Evolutionary conservation across 2,888 invertebrate species (phyloP).

Genomic region (Leptarthrus brevirostris): DNA sequence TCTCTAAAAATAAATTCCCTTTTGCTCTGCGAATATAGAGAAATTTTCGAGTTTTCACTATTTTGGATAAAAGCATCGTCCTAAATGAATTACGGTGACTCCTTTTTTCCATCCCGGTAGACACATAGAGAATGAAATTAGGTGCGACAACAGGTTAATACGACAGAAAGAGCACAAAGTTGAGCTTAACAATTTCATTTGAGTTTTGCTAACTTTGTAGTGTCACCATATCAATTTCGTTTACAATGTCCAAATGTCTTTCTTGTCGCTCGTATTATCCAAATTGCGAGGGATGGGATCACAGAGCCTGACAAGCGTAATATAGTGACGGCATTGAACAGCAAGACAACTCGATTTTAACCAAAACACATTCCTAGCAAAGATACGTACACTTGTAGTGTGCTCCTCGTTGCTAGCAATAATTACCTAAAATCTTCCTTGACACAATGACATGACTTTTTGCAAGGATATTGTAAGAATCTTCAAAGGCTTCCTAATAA

Average conservation of each 20-base stretch:
- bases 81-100: no score
- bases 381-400: not conserved
- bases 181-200: conserved; percentile 11
- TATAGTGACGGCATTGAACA: conserved; percentile 30
- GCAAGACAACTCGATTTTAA: conserved; percentile 3
- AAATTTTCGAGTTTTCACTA: no score
- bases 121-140: conserved; percentile 5
- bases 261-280: conserved; percentile 10
- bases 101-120: no score
- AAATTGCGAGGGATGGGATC: conserved; percentile 21
- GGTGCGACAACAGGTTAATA: conserved; percentile 12
- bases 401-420: conserved; percentile 16
- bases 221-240: conserved; percentile 35
- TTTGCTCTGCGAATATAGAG: no score
- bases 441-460: conserved; percentile 27
- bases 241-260: conserved; percentile 19
- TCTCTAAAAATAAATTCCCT: no score
- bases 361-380: not conserved
- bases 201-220: conserved; percentile 18
- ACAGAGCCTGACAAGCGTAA: conserved; percentile 29
- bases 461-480: conserved; percentile 8
- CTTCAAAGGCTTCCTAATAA: conserved; percentile 32
- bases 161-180: not conserved
- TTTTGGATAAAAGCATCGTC: no score
- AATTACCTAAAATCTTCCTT: conserved; percentile 22